Evolutionary conservation across 1,140 invertebrate genomes (phyloP).

Genomic region (Achatina immaculata): DNA sequence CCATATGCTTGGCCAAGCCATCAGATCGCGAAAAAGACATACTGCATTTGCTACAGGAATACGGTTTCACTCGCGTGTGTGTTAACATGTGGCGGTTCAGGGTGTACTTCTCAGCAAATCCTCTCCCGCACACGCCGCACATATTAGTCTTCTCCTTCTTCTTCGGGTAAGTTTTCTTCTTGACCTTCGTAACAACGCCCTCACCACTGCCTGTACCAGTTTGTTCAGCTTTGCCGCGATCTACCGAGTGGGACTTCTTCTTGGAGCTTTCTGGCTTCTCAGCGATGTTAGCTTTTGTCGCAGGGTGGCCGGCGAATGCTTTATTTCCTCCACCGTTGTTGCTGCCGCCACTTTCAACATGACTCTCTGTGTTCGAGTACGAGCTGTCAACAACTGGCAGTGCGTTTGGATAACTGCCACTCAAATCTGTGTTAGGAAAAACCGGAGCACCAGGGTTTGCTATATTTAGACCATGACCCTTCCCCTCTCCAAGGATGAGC

Average conservation of each 20-base stretch:
- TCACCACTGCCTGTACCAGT: background rate
- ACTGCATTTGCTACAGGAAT: constrained; percentile 24
- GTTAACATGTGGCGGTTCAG: constrained; percentile 30
- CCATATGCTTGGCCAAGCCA: constrained; percentile 27
- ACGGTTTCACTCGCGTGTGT: constrained; percentile 28
- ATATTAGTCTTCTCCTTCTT: constrained; percentile 30
- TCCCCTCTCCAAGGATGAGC: constrained; percentile 10
- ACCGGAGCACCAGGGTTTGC: background rate
- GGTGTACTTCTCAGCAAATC: constrained; percentile 34
- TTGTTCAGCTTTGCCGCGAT: too few species aligned
- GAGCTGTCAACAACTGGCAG: background rate
- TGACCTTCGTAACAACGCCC: background rate
- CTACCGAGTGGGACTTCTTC: background rate
- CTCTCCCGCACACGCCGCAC: constrained; percentile 25
- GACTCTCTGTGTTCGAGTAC: background rate
- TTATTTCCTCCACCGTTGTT: background rate
- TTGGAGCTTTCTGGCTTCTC: background rate
- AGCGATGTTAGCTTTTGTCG: background rate
- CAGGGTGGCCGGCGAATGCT: background rate
- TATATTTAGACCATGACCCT: background rate
- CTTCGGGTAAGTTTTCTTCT: constrained; percentile 1
- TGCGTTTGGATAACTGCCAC: background rate
- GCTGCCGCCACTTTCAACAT: background rate
- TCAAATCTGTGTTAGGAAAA: background rate
- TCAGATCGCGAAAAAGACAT: constrained; percentile 26